phyloP scores from a whole-genome alignment of 2,797 vertebrate species.

The Bradypodion pumilum region DNA sequence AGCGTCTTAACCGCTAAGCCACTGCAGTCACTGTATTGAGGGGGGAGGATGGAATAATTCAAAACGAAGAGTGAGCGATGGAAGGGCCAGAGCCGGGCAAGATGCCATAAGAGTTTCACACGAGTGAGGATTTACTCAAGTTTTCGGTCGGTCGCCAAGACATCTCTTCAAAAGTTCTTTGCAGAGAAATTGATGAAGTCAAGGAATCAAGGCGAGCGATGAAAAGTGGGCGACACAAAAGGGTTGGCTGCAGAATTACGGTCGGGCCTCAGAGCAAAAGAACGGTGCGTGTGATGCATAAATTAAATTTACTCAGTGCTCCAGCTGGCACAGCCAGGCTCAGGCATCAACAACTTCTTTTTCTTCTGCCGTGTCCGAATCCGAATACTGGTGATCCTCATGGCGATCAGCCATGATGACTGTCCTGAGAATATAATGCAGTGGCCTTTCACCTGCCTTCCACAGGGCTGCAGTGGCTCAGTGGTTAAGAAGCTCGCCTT shows the following conservation, averaged over 20 bases:
- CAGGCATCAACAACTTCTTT: fast-evolving
- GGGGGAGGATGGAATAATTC: too few relatives aligned
- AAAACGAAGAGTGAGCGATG: too few relatives aligned
- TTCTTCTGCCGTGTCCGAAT: too few relatives aligned
- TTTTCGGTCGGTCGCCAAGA: background rate
- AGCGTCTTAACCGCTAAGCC: too few relatives aligned
- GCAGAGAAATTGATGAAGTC: background rate
- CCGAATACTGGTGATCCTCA: too few relatives aligned
- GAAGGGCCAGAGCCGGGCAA: background rate
- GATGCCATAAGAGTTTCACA: background rate
- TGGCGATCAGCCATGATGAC: too few relatives aligned
- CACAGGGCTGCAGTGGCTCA: too few relatives aligned
- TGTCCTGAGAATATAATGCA: too few relatives aligned
- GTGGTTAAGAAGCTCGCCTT: too few relatives aligned
- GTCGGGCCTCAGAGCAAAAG: background rate
- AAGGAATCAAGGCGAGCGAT: slow-evolving; percentile 30
- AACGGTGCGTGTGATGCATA: fast-evolving
- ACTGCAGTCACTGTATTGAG: too few relatives aligned
- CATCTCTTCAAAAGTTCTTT: background rate
- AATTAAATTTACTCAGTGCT: fast-evolving
- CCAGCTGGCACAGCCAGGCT: background rate
- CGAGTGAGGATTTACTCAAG: background rate
- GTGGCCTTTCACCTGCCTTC: too few relatives aligned
- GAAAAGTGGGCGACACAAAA: background rate
- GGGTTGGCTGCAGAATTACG: background rate